phyloP scores from a whole-genome alignment of 2,888 invertebrate species.

The Tenthredo distinguenda region DNA sequence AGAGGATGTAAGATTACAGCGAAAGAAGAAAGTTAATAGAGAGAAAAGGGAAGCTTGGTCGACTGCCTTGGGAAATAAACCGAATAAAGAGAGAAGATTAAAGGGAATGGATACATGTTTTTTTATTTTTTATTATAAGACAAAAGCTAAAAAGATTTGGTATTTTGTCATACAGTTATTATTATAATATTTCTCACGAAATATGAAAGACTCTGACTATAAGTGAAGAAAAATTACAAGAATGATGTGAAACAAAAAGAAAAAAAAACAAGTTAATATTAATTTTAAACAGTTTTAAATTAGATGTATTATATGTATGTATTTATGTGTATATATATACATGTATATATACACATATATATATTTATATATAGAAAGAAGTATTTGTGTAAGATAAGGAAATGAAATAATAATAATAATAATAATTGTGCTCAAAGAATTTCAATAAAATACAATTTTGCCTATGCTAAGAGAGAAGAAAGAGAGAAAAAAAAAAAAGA shows the following conservation, averaged over 20 bases:
- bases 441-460: conserved; percentile 74
- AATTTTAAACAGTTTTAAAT: conserved; percentile 57
- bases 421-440: conserved; percentile 73
- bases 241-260: conserved; percentile 47
- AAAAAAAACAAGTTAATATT: conserved; percentile 65
- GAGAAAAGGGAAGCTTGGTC: conserved; percentile 17
- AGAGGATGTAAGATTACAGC: not conserved
- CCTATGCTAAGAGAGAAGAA: conserved; percentile 66
- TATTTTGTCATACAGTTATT: conserved; percentile 69
- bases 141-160: conserved; percentile 64
- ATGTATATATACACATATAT: conserved; percentile 55
- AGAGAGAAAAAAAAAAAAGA: conserved; percentile 42
- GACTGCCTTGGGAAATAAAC: conserved; percentile 40
- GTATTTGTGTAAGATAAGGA: conserved; percentile 70
- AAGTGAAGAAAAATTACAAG: conserved; percentile 50
- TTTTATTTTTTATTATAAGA: conserved; percentile 51
- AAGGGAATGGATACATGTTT: conserved; percentile 48
- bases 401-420: conserved; percentile 44
- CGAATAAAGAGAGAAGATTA: conserved; percentile 50
- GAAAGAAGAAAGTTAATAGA: not conserved
- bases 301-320: conserved; percentile 62
- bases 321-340: conserved; percentile 61
- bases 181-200: conserved; percentile 66
- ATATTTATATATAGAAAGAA: conserved; percentile 63
- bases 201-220: conserved; percentile 57